Evolutionary conservation across 2,888 invertebrate genomes (phyloP), one percentile per base, ranked within the genome.

Genomic region (Eulithis prunata): DNA sequence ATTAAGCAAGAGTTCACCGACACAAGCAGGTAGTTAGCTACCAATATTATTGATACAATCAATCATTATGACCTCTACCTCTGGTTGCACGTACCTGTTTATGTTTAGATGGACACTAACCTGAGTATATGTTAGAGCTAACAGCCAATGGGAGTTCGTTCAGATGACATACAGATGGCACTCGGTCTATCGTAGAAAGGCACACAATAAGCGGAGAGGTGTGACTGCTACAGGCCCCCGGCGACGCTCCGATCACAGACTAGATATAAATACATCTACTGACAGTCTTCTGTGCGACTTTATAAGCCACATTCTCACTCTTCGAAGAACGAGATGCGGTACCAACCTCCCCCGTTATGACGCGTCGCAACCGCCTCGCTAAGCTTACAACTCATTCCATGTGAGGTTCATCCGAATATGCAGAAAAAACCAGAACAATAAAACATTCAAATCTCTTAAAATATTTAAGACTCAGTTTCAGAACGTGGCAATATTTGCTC

Each of bases 231-330:
- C 80, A 84, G 91, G 90, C 91, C 91, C 91, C 91, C 91, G 91
- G 91, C 91, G 91, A 89, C 88, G 86, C 86, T 90, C 89, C 87
- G 90, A 92, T 91, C 91, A 92, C 91, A 92, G 91, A 91, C 91
- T 92, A 92, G 91, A 91, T 89, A 91, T 91, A 91, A 90, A 90
- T 89, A 91, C 76, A 89, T 86, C 87, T 91, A 91, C 86, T 82
- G 87, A 90, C 90, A 91, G 91, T 90, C 90, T 91, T 91, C 88
- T 78, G 81, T 86, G 88, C 67, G 61, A 68, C 68, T 68, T 68
- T 68, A 62, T 64, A 68, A 68, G 89, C 83, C 88, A 85, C 89
- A 82, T 86, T 81, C 82, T 79, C 81, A 80, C 80, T 81, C 79
- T 78, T 79, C 77, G 75, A 80, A 78, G 78, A 74, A 73, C 81